Base-by-base conservation (phyloP, 2,888 invertebrate species). In the Gasteruption jaculator region DNA sequence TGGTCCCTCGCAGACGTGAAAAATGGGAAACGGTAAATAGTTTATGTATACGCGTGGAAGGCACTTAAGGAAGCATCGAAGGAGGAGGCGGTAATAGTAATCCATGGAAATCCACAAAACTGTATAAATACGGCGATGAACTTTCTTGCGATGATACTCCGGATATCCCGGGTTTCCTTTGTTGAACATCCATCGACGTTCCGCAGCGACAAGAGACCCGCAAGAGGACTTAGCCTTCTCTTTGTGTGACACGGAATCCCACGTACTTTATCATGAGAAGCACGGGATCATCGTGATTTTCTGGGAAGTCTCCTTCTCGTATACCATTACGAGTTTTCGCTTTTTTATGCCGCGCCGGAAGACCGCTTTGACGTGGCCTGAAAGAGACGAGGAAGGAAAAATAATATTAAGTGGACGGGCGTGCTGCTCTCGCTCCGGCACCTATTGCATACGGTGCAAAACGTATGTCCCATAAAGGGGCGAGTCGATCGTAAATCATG, bases 351-450 rank as follows among this genome's bases (percentile, higher is more conserved):
- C 43, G 33, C 38, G 36, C 35, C 20, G 25, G 39, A 47, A 41
- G 47, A 45, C 43, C 50, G 35, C 48, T 48, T 50, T 50, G 48
- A 51, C 50, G 46, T 37, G 48, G 38, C 36, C 29, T 45, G 46
- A 47, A 52, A 50, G 49, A 20, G 40, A 25, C 24, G 22, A 14
- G 25, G 43, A 35, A 31, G 33, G 35, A 20, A 51, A 52, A 54
- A 56, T 49, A 54, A 55, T 55, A 53, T 53, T 54, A 50, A 54
- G 47, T 42, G 48, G 35, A 11, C 41, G 38, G 40, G 45, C 49
- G 50, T 50, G 48, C 41, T 41, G 41, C 33, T 18, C 36, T 10
- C 22, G 37, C 32, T 10, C n/a, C n/a, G n/a, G n/a, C n/a, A n/a
- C n/a, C n/a, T n/a, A n/a, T n/a, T n/a, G n/a, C n/a, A n/a, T n/a